Conservation (phyloP, 2,888 invertebrate genomes). For the Nomada ferruginata region DNA sequence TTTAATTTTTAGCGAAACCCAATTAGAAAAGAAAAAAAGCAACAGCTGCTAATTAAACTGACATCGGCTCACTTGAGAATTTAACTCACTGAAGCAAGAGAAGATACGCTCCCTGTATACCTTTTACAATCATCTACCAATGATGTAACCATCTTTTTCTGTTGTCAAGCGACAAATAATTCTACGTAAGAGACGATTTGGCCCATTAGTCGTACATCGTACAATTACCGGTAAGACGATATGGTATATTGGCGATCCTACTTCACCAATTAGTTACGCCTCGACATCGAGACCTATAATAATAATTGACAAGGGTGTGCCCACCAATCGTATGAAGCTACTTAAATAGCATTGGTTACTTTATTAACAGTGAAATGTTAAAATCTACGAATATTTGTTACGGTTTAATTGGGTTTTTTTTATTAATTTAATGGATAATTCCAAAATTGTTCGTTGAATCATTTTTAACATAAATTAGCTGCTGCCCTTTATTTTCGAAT, state of each 20-base stretch:
- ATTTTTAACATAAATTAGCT: too few relatives aligned
- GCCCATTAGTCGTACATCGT: constrained; percentile 62
- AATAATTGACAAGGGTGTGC: constrained; percentile 75
- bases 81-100: constrained; percentile 29
- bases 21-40: not conserved
- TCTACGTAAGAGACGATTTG: constrained; percentile 55
- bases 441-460: too few relatives aligned
- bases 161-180: constrained; percentile 27
- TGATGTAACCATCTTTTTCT: constrained; percentile 31
- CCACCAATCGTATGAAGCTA: constrained; percentile 45
- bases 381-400: not conserved
- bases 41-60: not conserved
- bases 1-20: not conserved
- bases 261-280: constrained; percentile 80
- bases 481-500: too few relatives aligned
- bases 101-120: not conserved
- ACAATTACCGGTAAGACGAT: constrained; percentile 74
- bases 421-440: too few relatives aligned
- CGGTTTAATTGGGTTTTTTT: not conserved
- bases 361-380: constrained; percentile 7
- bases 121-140: constrained; percentile 23
- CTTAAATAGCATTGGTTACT: constrained; percentile 49
- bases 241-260: constrained; percentile 65
- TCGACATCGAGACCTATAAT: constrained; percentile 75
- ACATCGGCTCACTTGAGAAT: constrained; percentile 7